Conservation (phyloP, 2,113 vertebrate genomes). For the Lipotes vexillifer region DNA sequence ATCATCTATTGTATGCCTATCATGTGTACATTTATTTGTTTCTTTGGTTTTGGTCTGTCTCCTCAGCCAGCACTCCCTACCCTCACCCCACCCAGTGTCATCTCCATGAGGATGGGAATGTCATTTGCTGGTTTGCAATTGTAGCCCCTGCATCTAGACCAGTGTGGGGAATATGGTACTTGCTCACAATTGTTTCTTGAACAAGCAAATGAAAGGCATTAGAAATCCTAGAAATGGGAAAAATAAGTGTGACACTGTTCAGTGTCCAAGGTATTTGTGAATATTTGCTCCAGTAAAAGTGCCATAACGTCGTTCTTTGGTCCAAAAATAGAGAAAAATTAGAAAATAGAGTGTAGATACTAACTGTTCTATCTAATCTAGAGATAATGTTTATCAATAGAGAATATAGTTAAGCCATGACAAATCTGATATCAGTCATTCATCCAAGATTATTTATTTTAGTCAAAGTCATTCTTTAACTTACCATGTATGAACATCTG, state of each 20-base stretch:
- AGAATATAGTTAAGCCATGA: background rate
- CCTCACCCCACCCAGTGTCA: background rate
- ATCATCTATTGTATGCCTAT: background rate
- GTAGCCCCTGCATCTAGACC: background rate
- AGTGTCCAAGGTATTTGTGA: background rate
- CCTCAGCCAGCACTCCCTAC: background rate
- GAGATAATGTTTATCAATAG: background rate
- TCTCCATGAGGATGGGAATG: background rate
- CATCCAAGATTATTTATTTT: slow-evolving; percentile 33
- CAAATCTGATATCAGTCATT: background rate
- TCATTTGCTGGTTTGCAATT: background rate
- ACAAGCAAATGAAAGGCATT: background rate
- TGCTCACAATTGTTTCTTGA: background rate
- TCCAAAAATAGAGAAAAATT: background rate
- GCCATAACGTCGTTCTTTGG: background rate
- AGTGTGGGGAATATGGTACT: background rate
- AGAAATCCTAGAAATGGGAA: background rate
- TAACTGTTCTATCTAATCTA: background rate
- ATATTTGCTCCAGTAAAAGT: background rate
- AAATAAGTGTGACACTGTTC: background rate
- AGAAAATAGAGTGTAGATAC: background rate
- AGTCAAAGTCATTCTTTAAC: background rate
- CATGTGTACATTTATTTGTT: background rate
- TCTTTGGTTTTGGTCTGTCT: background rate
- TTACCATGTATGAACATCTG: slow-evolving; percentile 48